Base-by-base conservation (phyloP, 2,113 vertebrate genomes). In the Neogobius melanostomus region DNA sequence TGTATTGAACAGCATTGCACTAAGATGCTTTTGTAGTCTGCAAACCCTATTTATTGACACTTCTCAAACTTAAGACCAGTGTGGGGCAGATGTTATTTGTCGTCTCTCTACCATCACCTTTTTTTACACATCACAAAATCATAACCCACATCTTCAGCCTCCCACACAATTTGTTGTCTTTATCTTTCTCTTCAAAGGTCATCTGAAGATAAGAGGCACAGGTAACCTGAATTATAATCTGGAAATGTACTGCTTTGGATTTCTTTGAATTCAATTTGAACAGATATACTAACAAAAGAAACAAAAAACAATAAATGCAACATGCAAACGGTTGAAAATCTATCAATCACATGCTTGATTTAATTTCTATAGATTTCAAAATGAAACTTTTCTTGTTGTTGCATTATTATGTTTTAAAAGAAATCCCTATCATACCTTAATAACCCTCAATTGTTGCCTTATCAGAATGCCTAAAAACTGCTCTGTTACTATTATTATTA, bases 161-260 rank as follows among this genome's bases (percentile, higher is more conserved):
- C 92, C 92, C 85, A 91, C 92, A 93, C 87, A 83, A 90, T 88
- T 85, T 85, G 64, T 89, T 81, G 83, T 89, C 79, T 91, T 92
- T 91, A 91, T 92, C 91, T 83, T 82, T 85, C 82, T 68, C 77
- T 92, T 92, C 87, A 94, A 93, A 93, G 92, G 92, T 94, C 91
- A 94, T 90, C 89, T 68, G 9, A 68, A 70, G 88, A 93, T 92
- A 87, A 90, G 74, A 90, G 65, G 70, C 17, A 44, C 70, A 85
- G 76, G 86, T 90, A 89, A 88, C 80, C 74, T 88, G 81, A 90
- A 89, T 81, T 85, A 89, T 85, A 83, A 66, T 81, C 71, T 82
- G 64, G 44, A 75, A 73, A 53, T 49, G 3, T 3, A 11, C 47
- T 80, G 67, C 72, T 47, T 42, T 36, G 28, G 3, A 36, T 36